phyloP scores from a whole-genome alignment of 2,888 invertebrate genomes.

The Lacanobia wlatinum region DNA sequence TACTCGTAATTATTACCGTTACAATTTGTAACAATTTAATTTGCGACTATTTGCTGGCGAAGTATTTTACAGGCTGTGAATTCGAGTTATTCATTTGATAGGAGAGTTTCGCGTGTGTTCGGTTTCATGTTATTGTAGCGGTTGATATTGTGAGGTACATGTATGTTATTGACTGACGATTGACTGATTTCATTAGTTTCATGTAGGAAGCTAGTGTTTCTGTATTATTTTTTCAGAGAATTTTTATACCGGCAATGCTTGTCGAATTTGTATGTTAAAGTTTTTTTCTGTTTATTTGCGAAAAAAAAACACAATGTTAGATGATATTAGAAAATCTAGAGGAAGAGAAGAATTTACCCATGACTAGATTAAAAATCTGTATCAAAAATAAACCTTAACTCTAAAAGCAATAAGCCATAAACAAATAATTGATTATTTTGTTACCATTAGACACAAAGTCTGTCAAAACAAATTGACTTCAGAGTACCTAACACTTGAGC shows the following conservation, averaged over 20 bases:
- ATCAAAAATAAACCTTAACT: too few relatives aligned
- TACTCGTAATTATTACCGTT: constrained; percentile 77
- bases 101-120: neutral
- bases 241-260: neutral
- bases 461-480: constrained; percentile 75
- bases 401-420: too few relatives aligned
- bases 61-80: constrained; percentile 49
- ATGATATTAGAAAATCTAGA: too few relatives aligned
- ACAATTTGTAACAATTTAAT: constrained; percentile 76
- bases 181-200: neutral
- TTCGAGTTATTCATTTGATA: constrained; percentile 35
- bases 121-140: constrained; percentile 1
- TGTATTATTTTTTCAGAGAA: too few relatives aligned
- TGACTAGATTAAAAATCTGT: too few relatives aligned
- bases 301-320: neutral
- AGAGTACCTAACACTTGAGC: constrained; percentile 73
- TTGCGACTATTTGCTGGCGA: constrained; percentile 43
- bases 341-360: too few relatives aligned
- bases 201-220: neutral
- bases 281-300: neutral
- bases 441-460: too few relatives aligned
- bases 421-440: too few relatives aligned
- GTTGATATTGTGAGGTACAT: neutral
- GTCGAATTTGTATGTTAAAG: neutral
- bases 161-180: neutral